Evolutionary conservation across 1,140 invertebrate genomes (phyloP), one percentile per base, ranked within the genome.

Genomic region (Drosophila malerkotliana): DNA sequence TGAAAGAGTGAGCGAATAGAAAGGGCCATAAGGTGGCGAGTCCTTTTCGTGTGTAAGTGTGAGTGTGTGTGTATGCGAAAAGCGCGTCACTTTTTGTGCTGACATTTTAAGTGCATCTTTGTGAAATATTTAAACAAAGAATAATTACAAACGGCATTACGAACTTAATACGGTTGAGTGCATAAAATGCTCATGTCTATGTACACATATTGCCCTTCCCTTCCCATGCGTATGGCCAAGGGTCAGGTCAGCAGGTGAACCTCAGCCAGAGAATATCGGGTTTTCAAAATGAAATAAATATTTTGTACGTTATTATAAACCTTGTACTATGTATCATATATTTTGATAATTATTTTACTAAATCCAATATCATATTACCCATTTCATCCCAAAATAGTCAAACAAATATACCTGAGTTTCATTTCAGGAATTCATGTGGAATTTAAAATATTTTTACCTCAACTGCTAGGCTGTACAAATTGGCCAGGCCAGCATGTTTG

Each of bases 91-190:
- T 87, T 88, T 87, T 82, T 79, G 72, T 72, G 75, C 83, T 87
- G 82, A 87, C 79, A 87, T 87, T 87, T 87, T 88, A 87, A 87
- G 83, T 87, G 82, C 82, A 88, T 88, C 79, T 72, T 77, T 77
- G 75, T 87, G 75, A 81, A 87, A 82, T 79, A 88, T 87, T 87
- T 88, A 87, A 87, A 82, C 82, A 87, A 87, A 88, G 82, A 88
- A 87, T 87, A 87, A 87, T 87, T 87, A 77, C 83, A 83, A 83
- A 69, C 41, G 49, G 71, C 83, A 76, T 87, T 79, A 82, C 63
- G 57, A 79, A 76, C 78, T 76, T 78, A 82, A 87, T 79, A 83
- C 82, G 56, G 56, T 72, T 59, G 61, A 85, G 81, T 80, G 77
- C 77, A 84, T 72, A 49, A 88, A 79, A 68, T 55, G 49, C 61